Base-by-base conservation (phyloP, 2,888 invertebrate genomes). In the Amphipoea oculea region DNA sequence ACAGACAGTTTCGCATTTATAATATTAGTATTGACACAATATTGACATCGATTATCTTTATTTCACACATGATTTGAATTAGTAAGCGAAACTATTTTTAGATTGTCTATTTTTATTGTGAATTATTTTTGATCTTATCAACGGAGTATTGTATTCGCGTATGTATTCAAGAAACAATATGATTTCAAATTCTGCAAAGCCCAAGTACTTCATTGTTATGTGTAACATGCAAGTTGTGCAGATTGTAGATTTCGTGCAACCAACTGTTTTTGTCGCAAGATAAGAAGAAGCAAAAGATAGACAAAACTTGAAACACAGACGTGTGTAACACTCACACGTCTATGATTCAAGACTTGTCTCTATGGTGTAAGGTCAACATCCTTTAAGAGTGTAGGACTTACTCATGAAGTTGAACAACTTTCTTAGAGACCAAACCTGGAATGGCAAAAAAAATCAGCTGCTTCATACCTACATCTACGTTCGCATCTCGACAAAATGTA, bases 31-130 rank as follows among this genome's bases (percentile, higher is more conserved):
- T 60, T n/a, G n/a, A 60, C n/a, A n/a, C 57, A n/a, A 60, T 57
- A 84, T 63, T 74, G 23, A 51, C n/a, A 71, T 67, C 29, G 0
- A 57, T 29, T 60, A 71, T 42, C 17, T 71, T 23, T 36, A 62
- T 66, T 84, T 67, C 51, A 67, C 70, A 40, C 48, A 4, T 79
- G 20, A n/a, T 66, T 78, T 45, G 14, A 73, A 2, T 11, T 70
- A 14, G 66, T 45, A 29, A 48, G 4, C 6, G 11, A 69, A 60
- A 74, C 42, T 65, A 54, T 73, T 54, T 51, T 73, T 42, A 17
- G 23, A 48, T 40, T 36, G 20, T 54, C 0, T 45, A 40, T 62
- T 78, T n/a, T 54, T 11, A 17, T 63, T 4, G 12, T 68, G 29
- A 23, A 42, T 70, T 74, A 23, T 57, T 57, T 73, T 23, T 29